A percentile compares a stretch with the other conserved stretches of the same genome.
Evolutionary conservation across 2,888 invertebrate genomes (phyloP).

Genomic region (Cacoxenus indagator): DNA sequence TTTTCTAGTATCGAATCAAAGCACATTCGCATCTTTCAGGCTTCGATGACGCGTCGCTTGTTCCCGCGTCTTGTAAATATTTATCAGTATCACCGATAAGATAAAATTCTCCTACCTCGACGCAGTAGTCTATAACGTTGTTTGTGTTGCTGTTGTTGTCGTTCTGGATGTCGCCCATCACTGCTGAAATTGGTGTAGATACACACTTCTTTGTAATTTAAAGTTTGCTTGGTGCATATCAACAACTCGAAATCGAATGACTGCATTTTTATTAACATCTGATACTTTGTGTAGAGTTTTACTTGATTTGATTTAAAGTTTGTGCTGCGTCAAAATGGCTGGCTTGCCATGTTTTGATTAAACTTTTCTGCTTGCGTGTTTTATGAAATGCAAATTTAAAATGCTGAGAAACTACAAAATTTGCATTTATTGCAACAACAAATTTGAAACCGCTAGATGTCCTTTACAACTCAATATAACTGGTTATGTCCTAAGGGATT

Average conservation of each 20-base stretch:
- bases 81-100: conserved; percentile 2
- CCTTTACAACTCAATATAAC: too few species aligned
- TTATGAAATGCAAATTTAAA: background rate
- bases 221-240: background rate
- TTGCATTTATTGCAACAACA: background rate
- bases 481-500: too few species aligned
- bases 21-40: background rate
- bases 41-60: background rate
- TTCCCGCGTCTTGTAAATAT: background rate
- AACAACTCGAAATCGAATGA: background rate
- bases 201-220: background rate
- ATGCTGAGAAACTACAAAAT: background rate
- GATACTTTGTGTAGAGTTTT: background rate
- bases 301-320: background rate
- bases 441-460: too few species aligned
- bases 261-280: background rate
- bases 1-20: background rate
- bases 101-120: background rate
- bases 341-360: background rate
- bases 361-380: background rate
- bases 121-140: background rate
- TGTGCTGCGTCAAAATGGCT: background rate
- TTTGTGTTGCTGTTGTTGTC: background rate
- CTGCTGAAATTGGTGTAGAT: background rate
- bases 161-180: background rate